phyloP scores from a whole-genome alignment of 1,140 invertebrate genomes.

The Papilio dardanus region DNA sequence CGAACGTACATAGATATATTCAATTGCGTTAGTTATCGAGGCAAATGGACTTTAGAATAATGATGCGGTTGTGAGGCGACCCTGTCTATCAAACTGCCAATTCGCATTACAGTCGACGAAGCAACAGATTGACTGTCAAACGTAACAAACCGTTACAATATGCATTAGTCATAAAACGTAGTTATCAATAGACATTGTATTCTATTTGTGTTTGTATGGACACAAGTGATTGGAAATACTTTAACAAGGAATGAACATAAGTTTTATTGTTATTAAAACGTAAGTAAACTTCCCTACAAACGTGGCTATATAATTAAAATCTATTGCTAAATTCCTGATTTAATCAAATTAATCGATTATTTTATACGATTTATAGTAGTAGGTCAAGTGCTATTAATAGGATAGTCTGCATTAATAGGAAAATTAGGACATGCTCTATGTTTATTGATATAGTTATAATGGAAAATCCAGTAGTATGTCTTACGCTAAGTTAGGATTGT shows the following conservation, averaged over 20 bases:
- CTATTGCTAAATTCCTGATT: background rate
- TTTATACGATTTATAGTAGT: no score
- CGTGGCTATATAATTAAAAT: background rate
- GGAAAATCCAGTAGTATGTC: background rate
- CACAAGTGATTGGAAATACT: background rate
- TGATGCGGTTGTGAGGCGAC: background rate
- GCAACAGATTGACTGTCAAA: slow-evolving; percentile 8
- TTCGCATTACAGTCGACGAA: background rate
- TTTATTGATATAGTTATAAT: background rate
- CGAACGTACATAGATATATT: background rate
- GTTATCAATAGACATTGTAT: background rate
- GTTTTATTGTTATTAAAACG: background rate
- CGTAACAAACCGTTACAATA: background rate
- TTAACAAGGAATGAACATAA: background rate
- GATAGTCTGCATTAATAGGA: background rate
- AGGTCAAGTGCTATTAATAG: no score
- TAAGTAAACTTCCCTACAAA: background rate
- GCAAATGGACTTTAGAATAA: background rate
- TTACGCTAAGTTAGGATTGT: background rate
- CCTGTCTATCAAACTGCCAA: slow-evolving; percentile 8
- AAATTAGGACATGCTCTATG: background rate
- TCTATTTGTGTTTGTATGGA: background rate
- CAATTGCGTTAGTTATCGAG: background rate
- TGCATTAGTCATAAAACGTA: background rate
- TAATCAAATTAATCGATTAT: no score